A percentile compares a stretch with the other conserved stretches of the same genome.
Conservation (phyloP, 2,888 invertebrate species). For the Xestoiulus laeticollis region DNA sequence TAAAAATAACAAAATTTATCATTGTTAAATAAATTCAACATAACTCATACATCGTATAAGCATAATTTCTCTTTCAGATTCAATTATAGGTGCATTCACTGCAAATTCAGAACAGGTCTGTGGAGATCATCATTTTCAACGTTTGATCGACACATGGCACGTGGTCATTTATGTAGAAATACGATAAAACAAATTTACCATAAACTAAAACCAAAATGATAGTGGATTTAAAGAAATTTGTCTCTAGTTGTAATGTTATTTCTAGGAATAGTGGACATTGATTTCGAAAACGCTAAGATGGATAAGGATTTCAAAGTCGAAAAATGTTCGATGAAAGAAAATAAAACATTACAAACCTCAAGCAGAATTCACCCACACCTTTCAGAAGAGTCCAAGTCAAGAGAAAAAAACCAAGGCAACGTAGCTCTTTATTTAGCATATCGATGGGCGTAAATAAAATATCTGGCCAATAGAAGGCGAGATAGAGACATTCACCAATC, state of each 20-base stretch:
- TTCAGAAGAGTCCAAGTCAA: not conserved
- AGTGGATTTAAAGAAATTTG: not conserved
- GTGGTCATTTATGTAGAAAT: not conserved
- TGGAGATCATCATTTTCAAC: not conserved
- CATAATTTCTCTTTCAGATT: not conserved
- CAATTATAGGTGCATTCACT: not conserved
- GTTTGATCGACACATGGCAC: not conserved
- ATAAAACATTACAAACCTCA: not conserved
- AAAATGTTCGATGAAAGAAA: not conserved
- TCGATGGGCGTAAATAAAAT: no score
- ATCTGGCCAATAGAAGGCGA: no score
- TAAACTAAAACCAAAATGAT: not conserved
- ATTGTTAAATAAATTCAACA: not conserved
- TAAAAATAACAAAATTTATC: not conserved
- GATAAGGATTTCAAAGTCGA: not conserved
- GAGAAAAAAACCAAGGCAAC: not conserved
- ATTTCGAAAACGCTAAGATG: not conserved
- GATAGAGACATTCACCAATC: no score
- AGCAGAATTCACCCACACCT: not conserved
- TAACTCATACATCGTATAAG: not conserved
- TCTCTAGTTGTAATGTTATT: not conserved
- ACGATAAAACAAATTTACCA: not conserved
- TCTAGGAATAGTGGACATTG: not conserved
- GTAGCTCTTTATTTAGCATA: not conserved
- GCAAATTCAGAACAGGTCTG: constrained; percentile 35